Base-by-base conservation (phyloP, 2,797 vertebrate species). In the Sebastes elongatus region DNA sequence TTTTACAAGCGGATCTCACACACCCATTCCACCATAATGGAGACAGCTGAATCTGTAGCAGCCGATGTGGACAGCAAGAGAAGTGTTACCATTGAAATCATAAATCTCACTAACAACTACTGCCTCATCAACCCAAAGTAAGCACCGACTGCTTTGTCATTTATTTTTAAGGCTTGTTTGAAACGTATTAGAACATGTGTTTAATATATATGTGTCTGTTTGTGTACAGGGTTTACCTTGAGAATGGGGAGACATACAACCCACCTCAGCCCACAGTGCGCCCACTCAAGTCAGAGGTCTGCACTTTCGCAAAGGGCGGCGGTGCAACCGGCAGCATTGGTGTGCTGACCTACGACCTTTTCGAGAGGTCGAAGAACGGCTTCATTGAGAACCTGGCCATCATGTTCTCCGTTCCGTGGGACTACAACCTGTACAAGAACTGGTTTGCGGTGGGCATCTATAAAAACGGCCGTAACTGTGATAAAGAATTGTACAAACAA, bases 341-440 rank as follows among this genome's bases (percentile, higher is more conserved):
- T 0, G 93, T 96, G 2, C n/a, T 96, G 90, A 94, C 93, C 69
- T 95, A 95, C 1, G 89, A 96, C 84, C 92, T 93, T 1, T 90
- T 91, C 0, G 87, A 94, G 85, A 89, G 52, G 71, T 75, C 85
- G 0, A 57, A 33, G 33, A 93, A 90, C 1, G 88, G 89, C 90
- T 74, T 78, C 88, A 86, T 77, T 2, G 92, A 96, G 79, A 91
- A 76, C 0, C 7, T 96, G 80, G 92, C 94, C 64, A 77, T 95
- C 77, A 95, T 96, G 95, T 96, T 95, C 86, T 93, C 95, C 0
- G 78, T 95, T 5, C 95, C 95, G 11, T 93, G 90, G 76, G 94
- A 95, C 90, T 95, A 95, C 91, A 92, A 91, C 75, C 18, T 95
- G 55, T 95, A 95, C 90, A 93, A 93, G 67, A 92, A 95, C 82